Base-by-base conservation (phyloP, 2,797 vertebrate genomes). In the Trichosurus vulpecula region DNA sequence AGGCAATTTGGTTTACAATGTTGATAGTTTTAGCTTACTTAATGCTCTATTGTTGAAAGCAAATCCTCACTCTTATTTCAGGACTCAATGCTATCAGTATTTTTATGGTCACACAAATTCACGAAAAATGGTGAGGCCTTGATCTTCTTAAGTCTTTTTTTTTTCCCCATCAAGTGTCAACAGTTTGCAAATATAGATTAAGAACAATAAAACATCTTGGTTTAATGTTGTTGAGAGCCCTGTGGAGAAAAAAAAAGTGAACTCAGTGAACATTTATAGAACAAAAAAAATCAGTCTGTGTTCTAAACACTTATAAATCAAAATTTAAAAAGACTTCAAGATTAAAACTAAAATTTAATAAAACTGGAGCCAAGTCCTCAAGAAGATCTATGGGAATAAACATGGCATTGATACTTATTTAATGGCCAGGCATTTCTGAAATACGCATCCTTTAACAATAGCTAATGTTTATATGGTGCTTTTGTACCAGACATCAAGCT, bases 1-100 rank as follows among this genome's bases (percentile, higher is more conserved):
- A 99, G 99, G 99, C 99, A 99, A 99, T 99, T 99, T 99, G 99
- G 99, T 99, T 99, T 99, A 99, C 98, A 98, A 98, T 98, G 98
- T 98, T 98, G 99, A 99, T 99, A 99, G 98, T 98, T 99, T 98
- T 98, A 99, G 98, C 98, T 99, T 98, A 98, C 98, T 98, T 98
- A 98, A 99, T 98, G 98, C 98, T 99, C 98, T 99, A 99, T 98
- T 98, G 98, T 98, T 98, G 98, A 98, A 99, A 99, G 98, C 98
- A 98, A 98, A 98, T 98, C 98, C 96, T 98, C 98, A 98, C 98
- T 98, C 98, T 6, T 98, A 98, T 97, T 97, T 98, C 97, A 97
- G 90, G 91, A 98, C 98, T 97, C 90, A 98, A 98, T 96, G 98
- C 98, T 98, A 98, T 98, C 98, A 93, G 91, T 98, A 98, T 98